phyloP scores from a whole-genome alignment of 2,797 vertebrate genomes.

The Platyrinchus mystaceus region DNA sequence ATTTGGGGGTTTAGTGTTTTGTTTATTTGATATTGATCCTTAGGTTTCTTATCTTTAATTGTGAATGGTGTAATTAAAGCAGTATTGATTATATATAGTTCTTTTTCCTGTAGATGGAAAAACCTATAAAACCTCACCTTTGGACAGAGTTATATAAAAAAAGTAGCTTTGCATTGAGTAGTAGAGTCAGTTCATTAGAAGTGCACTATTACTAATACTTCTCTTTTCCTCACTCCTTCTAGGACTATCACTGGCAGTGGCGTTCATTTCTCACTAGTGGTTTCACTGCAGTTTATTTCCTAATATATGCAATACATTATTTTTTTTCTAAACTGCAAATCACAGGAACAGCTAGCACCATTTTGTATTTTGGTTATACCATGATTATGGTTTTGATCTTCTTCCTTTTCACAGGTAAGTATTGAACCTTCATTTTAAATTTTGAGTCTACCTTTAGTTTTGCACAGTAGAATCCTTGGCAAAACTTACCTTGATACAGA shows the following conservation, averaged over 20 bases:
- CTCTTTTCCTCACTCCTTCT: neutral
- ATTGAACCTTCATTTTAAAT: neutral
- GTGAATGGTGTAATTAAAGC: neutral
- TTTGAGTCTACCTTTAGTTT: neutral
- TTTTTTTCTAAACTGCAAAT: conserved; percentile 95
- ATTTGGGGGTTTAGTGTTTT: neutral
- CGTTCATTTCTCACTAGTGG: conserved; percentile 94
- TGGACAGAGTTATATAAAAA: neutral
- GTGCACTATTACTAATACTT: neutral
- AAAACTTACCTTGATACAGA: neutral
- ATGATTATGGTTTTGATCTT: conserved; percentile 97
- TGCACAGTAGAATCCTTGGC: neutral
- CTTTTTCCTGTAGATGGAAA: neutral
- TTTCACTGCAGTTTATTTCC: conserved; percentile 92
- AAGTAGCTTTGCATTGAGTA: neutral
- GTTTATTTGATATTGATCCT: neutral
- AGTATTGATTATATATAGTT: neutral
- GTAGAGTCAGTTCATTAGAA: neutral
- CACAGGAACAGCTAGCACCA: conserved; percentile 90
- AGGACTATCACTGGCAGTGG: conserved; percentile 98
- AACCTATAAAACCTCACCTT: neutral
- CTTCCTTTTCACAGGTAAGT: conserved; percentile 91
- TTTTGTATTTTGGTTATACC: conserved; percentile 94
- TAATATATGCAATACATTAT: conserved; percentile 92
- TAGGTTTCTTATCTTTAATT: neutral